These are phyloP conservation scores for Petrolisthes cinctipes DNA, from an alignment of 2,888 invertebrate genomes.

Conservation along the genomic window DNA sequence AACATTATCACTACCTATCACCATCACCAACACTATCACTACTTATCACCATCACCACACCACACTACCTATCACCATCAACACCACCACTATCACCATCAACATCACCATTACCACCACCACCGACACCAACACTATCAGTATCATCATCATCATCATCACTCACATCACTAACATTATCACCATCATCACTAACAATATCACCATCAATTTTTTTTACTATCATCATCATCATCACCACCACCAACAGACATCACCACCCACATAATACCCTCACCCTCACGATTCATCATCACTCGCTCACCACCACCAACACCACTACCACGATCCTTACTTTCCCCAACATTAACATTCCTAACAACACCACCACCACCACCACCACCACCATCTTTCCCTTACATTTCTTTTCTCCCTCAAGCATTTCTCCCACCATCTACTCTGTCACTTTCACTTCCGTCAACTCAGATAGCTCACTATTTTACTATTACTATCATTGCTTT, in stretches of 20 bases:
- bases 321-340: neutral
- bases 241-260: neutral
- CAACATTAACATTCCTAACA: neutral
- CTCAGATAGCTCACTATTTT: neutral
- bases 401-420: neutral
- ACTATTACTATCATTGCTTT: neutral
- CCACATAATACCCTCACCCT: neutral
- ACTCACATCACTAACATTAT: too few relatives aligned
- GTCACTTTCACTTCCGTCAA: neutral
- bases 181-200: neutral
- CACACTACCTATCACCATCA: too few relatives aligned
- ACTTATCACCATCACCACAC: too few relatives aligned
- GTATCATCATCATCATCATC: too few relatives aligned
- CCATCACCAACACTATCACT: too few relatives aligned
- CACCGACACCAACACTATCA: too few relatives aligned
- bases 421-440: neutral
- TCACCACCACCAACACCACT: neutral
- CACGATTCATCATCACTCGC: neutral
- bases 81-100: too few relatives aligned
- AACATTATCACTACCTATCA: too few relatives aligned
- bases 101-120: too few relatives aligned
- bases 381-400: neutral
- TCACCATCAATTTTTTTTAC: neutral
- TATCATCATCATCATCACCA: neutral
- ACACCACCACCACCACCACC: neutral